Percentiles rank a stretch among this genome's conserved stretches.
Conservation (phyloP, 2,113 vertebrate genomes). For the Cochlearius cochlearius region DNA sequence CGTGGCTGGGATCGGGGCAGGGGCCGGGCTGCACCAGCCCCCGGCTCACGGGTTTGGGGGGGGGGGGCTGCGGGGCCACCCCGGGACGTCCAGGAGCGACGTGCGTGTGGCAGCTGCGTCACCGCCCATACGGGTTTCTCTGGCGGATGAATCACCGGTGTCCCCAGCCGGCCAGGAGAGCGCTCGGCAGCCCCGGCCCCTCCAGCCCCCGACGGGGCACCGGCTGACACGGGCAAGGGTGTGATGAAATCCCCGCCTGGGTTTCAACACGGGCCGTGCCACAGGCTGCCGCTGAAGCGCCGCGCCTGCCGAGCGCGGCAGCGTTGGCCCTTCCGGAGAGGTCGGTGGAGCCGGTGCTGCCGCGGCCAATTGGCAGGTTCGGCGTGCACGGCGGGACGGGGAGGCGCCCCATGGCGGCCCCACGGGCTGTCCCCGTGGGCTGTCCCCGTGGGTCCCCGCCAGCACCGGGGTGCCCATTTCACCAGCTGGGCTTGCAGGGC, state of each 20-base stretch:
- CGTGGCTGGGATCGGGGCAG: background rate
- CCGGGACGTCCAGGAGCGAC: background rate
- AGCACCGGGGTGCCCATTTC: background rate
- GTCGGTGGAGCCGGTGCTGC: background rate
- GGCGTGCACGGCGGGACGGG: rapidly evolving
- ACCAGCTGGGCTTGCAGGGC: background rate
- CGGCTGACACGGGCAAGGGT: background rate
- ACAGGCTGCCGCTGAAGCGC: background rate
- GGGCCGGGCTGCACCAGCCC: background rate
- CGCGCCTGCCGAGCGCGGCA: rapidly evolving
- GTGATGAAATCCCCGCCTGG: slow-evolving; percentile 11
- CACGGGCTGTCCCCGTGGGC: rapidly evolving
- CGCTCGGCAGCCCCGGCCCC: background rate
- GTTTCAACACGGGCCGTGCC: background rate
- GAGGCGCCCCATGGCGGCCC: rapidly evolving
- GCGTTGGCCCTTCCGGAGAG: background rate
- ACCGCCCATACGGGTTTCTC: slow-evolving; percentile 45
- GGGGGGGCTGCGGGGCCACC: background rate
- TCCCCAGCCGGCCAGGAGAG: background rate
- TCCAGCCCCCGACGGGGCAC: background rate
- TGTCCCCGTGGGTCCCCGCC: background rate
- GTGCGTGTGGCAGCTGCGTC: background rate
- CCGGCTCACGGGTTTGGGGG: rapidly evolving
- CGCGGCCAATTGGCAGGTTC: rapidly evolving
- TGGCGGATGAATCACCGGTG: background rate